Evolutionary conservation across 1,140 invertebrate species (phyloP), one percentile per base, ranked within the genome.

Genomic region (Eumeta japonica): DNA sequence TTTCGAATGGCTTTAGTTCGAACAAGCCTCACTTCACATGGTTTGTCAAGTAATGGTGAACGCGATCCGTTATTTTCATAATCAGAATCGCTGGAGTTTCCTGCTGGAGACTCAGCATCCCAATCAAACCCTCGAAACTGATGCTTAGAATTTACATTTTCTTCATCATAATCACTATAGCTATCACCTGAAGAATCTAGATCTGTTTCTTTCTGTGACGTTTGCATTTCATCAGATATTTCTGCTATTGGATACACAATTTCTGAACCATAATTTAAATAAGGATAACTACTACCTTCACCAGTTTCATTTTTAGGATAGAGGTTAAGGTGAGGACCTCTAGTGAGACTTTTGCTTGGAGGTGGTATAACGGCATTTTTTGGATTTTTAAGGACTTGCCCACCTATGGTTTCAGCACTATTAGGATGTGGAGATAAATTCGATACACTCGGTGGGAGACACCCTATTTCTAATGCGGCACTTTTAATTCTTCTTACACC

Each of bases 161-260:
- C 78, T 34, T 81, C 80, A 45, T 81, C 80, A 43, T 78, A 81
- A 50, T 79, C 75, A 50, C 70, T 75, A 31, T 75, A 75, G 45
- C 73, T 76, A 43, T 67, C 72, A 10, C 75, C 74, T 32, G 67
- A 66, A 1, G 79, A 81, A 42, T 82, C 83, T 24, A 81, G 60
- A 51, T 81, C 79, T 1, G 82, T 79, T 53, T 84, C 79, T 28
- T 83, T 83, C 52, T 83, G 83, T 0, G 82, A 85, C 17, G 83
- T 84, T 46, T 82, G 79, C 73, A 86, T 87, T 66, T 90, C 87
- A 57, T 89, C 87, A 12, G 83, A 85, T 56, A 89, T 87, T 72
- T 91, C 88, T 2, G 84, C 87, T 52, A 91, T 90, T 1, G 88
- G 86, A 68, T 90, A 88, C 0, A 89, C 88, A 14, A 89, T 87